Base-by-base conservation (phyloP, 2,888 invertebrate genomes). In the Acanthopleura granulata region DNA sequence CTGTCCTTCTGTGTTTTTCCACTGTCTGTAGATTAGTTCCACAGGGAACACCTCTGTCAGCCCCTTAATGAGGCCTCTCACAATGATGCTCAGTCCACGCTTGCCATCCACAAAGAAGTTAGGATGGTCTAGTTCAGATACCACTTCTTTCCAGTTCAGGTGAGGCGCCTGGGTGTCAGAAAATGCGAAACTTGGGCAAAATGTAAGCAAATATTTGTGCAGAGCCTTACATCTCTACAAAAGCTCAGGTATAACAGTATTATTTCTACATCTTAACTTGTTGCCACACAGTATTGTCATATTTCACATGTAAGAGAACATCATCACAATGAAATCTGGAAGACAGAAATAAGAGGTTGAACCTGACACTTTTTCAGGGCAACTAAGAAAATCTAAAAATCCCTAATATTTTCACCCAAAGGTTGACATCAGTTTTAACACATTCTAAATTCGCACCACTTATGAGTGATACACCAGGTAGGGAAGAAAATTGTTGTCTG, bases 1-100 rank as follows among this genome's bases (percentile, higher is more conserved):
- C 90, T 93, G 98, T 69, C 97, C 96, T 89, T 98, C 97, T 29
- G 95, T 93, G 91, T 97, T 96, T 77, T 95, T 95, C 99, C 99
- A 99, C 79, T 94, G 94, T 69, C 96, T 93, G 91, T 97, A 98
- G 70, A 90, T 80, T 61, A 83, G 79, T 88, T 97, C 97, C 29
- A 97, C 94, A 0, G 98, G 98, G 82, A 92, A 92, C 49, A 85
- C 81, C 57, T 89, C 88, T 72, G 85, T 84, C 1, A 90, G 84
- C 12, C 97, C 97, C 77, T 95, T 91, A 78, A 95, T 93, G 74
- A 99, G 91, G 72, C 95, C 95, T 73, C 94, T 95, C 83, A 97
- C 94, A 62, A 99, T 91, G 74, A 98, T 91, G 84, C 93, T 94
- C 74, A 99, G 92, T 3, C 96, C 96, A 87, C 94, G 94, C 82